Conservation (phyloP, 92 coral and sea anemone species). For the Porites evermanni region DNA sequence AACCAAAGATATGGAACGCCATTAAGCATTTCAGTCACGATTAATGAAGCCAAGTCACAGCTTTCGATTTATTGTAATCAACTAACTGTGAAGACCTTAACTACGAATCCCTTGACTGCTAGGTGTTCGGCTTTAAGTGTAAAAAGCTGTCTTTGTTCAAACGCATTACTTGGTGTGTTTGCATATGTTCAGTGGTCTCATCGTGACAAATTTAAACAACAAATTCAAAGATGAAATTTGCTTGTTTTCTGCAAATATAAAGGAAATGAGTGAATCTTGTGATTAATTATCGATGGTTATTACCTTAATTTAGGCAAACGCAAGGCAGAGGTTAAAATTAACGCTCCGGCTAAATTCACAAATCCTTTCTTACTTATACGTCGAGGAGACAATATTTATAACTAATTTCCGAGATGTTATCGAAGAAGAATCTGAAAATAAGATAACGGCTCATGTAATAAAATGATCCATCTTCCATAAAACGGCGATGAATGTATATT, state of each 20-base stretch:
- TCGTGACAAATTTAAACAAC: conserved; percentile 42
- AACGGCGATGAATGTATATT: conserved; percentile 66
- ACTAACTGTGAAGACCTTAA: conserved; percentile 3
- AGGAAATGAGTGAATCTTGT: conserved; percentile 20
- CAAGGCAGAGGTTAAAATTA: conserved; percentile 2
- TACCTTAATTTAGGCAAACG: conserved; percentile 9
- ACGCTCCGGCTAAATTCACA: not conserved
- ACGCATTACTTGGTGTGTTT: conserved; percentile 67
- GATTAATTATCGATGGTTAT: conserved; percentile 48
- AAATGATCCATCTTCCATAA: conserved; percentile 65
- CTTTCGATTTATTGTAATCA: not conserved
- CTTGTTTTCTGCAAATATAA: conserved; percentile 66
- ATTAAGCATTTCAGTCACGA: conserved; percentile 6
- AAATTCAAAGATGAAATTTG: conserved; percentile 72
- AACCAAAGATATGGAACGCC: conserved; percentile 28
- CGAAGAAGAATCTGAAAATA: conserved; percentile 59
- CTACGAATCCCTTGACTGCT: not conserved
- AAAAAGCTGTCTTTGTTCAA: conserved; percentile 37
- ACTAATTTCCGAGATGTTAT: conserved; percentile 63
- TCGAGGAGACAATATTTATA: conserved; percentile 18
- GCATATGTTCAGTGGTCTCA: conserved; percentile 40
- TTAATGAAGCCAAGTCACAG: conserved; percentile 10
- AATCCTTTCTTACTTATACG: conserved; percentile 12
- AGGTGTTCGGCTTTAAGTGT: not conserved
- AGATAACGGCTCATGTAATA: conserved; percentile 79